Base-by-base conservation (phyloP, 2,888 invertebrate species). In the Platycnemis pennipes region DNA sequence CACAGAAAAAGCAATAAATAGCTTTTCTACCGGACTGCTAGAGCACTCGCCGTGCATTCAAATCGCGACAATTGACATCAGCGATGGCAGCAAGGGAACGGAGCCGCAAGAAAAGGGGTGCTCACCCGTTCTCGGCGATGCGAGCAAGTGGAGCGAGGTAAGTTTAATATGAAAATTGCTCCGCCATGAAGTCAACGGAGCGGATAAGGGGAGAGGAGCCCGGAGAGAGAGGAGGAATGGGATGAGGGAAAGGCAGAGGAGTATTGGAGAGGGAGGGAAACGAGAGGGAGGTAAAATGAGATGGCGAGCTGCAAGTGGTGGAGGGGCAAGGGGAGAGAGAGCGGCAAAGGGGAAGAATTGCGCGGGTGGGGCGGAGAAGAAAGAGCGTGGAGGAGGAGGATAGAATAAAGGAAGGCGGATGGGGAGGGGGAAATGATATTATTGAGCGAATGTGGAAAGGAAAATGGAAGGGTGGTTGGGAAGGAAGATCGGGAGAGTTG, bases 121-220 rank as follows among this genome's bases (percentile, higher is more conserved):
- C 89, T 37, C 89, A 11, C 56, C 56, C 56, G 56, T 22, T 22
- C 63, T 26, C 63, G 63, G n/a, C 63, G 63, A 63, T 37, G 77
- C 77, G 77, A 77, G 11, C 77, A 77, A 77, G 77, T 77, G 77
- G 77, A 91, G 91, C 91, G 91, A 56, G 63, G 91, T 69, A 56
- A 91, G 91, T 91, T 91, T 91, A 91, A 91, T 91, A 91, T 91
- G 91, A 91, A 91, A 91, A 91, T 91, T 91, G 91, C 91, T 91
- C 56, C 63, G 56, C 91, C 91, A 91, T 63, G 63, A 69, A 91
- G 19, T 91, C 91, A 91, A 45, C 63, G 44, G 44, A 91, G 63
- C 91, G 42, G 87, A 87, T 22, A 13, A 49, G 19, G 91, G 8
- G 42, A 22, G 2, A 7, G n/a, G 44, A n/a, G 56, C 63, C 63